Evolutionary conservation across 2,797 vertebrate species (phyloP), one percentile per base, ranked within the genome.

Genomic region (Muraenolepis orangiensis): DNA sequence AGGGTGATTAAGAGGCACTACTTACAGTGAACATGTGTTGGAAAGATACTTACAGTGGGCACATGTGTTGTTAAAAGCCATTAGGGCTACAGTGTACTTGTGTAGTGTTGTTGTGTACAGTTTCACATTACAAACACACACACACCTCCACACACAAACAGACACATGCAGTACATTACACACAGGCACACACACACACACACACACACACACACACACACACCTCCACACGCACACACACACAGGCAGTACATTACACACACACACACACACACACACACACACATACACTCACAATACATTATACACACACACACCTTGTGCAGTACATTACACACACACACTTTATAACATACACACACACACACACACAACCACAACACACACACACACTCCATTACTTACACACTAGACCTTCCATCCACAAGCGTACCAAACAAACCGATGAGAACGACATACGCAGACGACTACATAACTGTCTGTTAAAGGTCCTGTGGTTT

Each of bases 151-250:
- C 30, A 30, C 67, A 69, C 30, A 14, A 29, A 69, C 30, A 67
- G 6, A 32, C 13, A 72, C 28, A 72, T 28, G 31, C 72, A 61
- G 18, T 70, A n/a, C 32, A 12, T 13, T 2, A n/a, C 10, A 20
- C 76, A 70, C 70, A 77, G 69, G 61, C 14, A 3, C 18, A 74
- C 34, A 81, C 30, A 72, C 71, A 79, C 64, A 70, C 46, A 72
- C 10, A 69, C 38, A 68, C 68, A 69, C 74, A 69, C 57, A 20
- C 64, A 66, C 38, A 66, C 26, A 14, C 16, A 30, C 69, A 57
- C 71, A 36, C 42, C 29, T 2, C 51, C 11, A 74, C 18, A 74
- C 7, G 26, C 12, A 57, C 20, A 38, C 68, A 36, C 68, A 61
- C 28, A 42, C 31, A 32, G 12, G 67, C 18, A 71, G 26, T 40